Conservation (phyloP, 1,140 invertebrate genomes). For the Camponotus pennsylvanicus region DNA sequence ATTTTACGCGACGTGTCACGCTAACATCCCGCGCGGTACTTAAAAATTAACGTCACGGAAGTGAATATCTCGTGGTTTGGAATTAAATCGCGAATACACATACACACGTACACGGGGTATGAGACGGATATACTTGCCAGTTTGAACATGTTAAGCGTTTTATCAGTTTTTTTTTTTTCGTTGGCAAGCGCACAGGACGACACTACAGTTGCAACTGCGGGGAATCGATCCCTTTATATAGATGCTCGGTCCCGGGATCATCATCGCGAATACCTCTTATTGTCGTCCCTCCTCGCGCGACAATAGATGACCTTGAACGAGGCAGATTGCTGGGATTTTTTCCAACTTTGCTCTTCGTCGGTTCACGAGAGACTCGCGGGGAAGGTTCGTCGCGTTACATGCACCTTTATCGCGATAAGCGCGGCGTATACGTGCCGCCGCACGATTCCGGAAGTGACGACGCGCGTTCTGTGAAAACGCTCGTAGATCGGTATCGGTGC, state of each 20-base stretch:
- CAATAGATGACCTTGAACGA: slow-evolving; percentile 46
- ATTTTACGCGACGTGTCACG: not conserved
- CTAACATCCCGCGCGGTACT: not conserved
- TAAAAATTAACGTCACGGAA: slow-evolving; percentile 7
- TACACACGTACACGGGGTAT: not conserved
- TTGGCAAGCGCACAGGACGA: slow-evolving; percentile 63
- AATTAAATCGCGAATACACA: not conserved
- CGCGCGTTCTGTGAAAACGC: slow-evolving; percentile 21
- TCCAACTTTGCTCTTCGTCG: not conserved
- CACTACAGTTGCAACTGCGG: slow-evolving; percentile 53
- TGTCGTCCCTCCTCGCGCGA: slow-evolving; percentile 40
- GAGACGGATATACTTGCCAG: slow-evolving; percentile 71
- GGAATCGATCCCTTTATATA: slow-evolving; percentile 72
- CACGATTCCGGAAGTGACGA: slow-evolving; percentile 53
- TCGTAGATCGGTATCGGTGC: slow-evolving; percentile 65
- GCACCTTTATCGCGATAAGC: slow-evolving; percentile 3
- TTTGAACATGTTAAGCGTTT: slow-evolving; percentile 78
- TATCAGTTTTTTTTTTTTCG: slow-evolving; percentile 72
- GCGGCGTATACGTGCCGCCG: not conserved
- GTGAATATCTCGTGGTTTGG: not conserved
- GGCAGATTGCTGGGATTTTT: slow-evolving; percentile 59
- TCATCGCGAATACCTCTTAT: slow-evolving; percentile 53
- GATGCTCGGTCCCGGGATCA: slow-evolving; percentile 47
- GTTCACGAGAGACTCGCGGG: not conserved
- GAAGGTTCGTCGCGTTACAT: slow-evolving; percentile 7